These are phyloP conservation scores for Alviniconcha strummeri DNA, from an alignment of 2,888 invertebrate species.

Conservation along the genomic window DNA sequence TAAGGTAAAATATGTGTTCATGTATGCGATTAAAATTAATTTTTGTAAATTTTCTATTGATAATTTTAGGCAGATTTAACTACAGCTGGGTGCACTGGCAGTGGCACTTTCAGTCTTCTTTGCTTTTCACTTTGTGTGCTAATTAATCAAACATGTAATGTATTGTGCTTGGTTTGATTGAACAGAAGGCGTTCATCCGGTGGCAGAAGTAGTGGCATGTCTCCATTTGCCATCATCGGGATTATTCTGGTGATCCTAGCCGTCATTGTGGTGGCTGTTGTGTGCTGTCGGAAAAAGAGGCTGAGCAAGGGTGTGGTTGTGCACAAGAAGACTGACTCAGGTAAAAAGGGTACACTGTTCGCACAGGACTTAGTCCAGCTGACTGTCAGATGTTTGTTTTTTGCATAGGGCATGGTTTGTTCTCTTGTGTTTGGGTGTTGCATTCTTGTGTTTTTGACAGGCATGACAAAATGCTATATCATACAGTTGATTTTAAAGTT, in stretches of 20 bases:
- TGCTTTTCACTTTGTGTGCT: too few relatives aligned
- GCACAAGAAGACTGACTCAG: background rate
- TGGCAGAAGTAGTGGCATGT: background rate
- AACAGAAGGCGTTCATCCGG: background rate
- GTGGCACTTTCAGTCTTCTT: too few relatives aligned
- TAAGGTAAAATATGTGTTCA: background rate
- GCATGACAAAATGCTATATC: too few relatives aligned
- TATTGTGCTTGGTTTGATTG: background rate
- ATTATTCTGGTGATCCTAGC: slow-evolving; percentile 25
- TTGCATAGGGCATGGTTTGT: too few relatives aligned
- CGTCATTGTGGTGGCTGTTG: slow-evolving; percentile 19
- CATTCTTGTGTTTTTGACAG: too few relatives aligned
- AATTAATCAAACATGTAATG: background rate
- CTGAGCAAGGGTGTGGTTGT: background rate
- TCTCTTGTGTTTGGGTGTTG: too few relatives aligned
- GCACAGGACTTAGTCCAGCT: too few relatives aligned
- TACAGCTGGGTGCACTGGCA: background rate
- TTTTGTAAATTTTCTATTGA: background rate
- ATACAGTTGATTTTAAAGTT: too few relatives aligned
- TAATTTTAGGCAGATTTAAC: background rate
- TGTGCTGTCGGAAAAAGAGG: slow-evolving; percentile 24
- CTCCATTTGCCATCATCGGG: slow-evolving; percentile 23
- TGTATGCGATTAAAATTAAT: background rate
- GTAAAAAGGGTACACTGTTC: too few relatives aligned
- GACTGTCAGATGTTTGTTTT: too few relatives aligned